Base-by-base conservation (phyloP, 2,888 invertebrate genomes). In the Dermolepida albohirtum region DNA sequence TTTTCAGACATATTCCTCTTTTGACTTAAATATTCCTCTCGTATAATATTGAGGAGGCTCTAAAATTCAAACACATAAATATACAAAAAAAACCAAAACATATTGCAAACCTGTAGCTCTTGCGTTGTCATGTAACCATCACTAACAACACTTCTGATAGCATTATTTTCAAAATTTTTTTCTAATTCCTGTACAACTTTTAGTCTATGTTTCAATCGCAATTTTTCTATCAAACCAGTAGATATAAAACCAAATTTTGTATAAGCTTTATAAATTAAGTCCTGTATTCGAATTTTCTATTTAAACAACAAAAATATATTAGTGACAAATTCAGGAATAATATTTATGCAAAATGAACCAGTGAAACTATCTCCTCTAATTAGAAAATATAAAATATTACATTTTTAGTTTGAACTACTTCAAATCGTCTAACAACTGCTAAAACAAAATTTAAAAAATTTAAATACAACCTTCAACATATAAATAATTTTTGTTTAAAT, bases 111-210 rank as follows among this genome's bases (percentile, higher is more conserved):
- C 74, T 82, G 89, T 64, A 92, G 78, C 77, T 93, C 92, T 69
- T 87, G 86, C 0, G 85, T 81, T 0, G 87, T 88, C 78, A 92
- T 87, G 76, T 89, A 87, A 50, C 88, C 88, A 79, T 94, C 93
- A 55, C 87, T 86, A 50, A 88, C 85, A 67, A 98, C 90, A 76
- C 93, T 94, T 71, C 97, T 87, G n/a, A 98, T 87, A 4, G 97
- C 93, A 78, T 96, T 97, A 78, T 89, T 89, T 77, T 93, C 94
- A 27, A 91, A 89, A 69, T 93, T 95, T 79, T 97, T 95, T 80
- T 98, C 98, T 67, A 98, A 85, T 75, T 92, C 93, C 76, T 97
- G 93, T 39, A 99, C 97, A 0, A 98, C 98, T 73, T 92, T 87
- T 34, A 98, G 86, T 11, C 98, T 87, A 81, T 98, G 96, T 79